These are phyloP conservation scores for Allygus modestus DNA, from an alignment of 2,888 invertebrate species.

Conservation along the genomic window DNA sequence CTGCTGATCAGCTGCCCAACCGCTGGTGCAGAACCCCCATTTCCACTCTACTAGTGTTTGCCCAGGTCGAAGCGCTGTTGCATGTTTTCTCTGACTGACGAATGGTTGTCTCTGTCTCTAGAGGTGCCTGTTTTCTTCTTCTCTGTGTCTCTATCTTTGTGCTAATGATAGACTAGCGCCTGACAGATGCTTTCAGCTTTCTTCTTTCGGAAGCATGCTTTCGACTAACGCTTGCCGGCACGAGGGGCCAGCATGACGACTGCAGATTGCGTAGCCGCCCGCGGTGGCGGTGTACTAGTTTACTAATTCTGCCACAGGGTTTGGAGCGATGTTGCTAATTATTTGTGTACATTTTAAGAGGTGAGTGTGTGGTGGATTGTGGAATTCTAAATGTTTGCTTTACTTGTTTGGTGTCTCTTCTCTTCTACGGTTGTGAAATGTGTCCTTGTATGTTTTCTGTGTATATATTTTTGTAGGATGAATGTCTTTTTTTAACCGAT, in stretches of 20 bases:
- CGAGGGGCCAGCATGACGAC: neutral
- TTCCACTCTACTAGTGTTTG: neutral
- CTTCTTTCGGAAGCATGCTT: conserved; percentile 34
- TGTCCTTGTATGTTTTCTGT: neutral
- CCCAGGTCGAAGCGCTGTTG: conserved; percentile 29
- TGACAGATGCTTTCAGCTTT: conserved; percentile 38
- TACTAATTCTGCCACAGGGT: conserved; percentile 33
- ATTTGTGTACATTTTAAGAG: neutral
- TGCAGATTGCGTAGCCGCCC: neutral
- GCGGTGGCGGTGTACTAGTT: conserved; percentile 18
- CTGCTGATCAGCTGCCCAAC: too few species aligned
- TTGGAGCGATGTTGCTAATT: conserved; percentile 3
- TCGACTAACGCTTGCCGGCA: conserved; percentile 35
- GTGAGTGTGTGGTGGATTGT: neutral
- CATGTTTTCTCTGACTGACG: conserved; percentile 37
- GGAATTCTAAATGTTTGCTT: neutral
- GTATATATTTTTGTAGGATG: neutral
- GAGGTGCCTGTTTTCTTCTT: conserved; percentile 60
- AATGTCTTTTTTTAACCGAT: too few species aligned
- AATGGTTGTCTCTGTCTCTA: conserved; percentile 59
- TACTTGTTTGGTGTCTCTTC: neutral
- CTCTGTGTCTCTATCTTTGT: conserved; percentile 61
- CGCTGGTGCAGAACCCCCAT: too few species aligned
- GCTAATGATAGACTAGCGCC: conserved; percentile 39
- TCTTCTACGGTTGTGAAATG: neutral